Conservation (phyloP, 2,113 vertebrate genomes). For the Vulpes lagopus region DNA sequence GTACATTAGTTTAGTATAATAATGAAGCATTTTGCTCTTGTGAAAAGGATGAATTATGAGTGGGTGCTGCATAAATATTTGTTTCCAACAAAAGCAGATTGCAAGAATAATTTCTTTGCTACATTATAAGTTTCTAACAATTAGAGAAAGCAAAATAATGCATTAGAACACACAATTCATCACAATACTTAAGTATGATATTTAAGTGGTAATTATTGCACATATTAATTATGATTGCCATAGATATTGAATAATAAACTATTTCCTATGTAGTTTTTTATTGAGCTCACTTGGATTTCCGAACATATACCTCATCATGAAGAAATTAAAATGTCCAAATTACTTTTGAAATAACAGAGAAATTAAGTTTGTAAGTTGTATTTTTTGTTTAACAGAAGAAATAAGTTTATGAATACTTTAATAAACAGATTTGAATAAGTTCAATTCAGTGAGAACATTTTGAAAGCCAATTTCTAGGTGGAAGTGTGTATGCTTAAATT, state of each 20-base stretch:
- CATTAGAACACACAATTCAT: not conserved
- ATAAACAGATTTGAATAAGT: not conserved
- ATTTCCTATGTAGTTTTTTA: not conserved
- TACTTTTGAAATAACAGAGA: not conserved
- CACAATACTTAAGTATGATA: not conserved
- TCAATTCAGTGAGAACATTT: not conserved
- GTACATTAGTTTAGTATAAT: not conserved
- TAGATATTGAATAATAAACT: not conserved
- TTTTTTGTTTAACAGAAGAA: not conserved
- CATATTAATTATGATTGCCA: not conserved
- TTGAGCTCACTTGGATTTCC: not conserved
- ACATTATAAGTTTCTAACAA: not conserved
- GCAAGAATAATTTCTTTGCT: not conserved
- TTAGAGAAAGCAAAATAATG: not conserved
- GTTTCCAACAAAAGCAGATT: not conserved
- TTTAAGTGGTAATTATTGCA: not conserved
- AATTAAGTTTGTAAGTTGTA: not conserved
- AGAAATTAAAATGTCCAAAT: not conserved
- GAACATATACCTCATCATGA: not conserved
- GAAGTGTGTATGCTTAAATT: not conserved
- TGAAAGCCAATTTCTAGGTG: not conserved
- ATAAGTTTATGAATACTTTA: not conserved
- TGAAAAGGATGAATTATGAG: not conserved
- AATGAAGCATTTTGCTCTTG: not conserved
- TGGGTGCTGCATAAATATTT: not conserved